Evolutionary conservation across 1,140 invertebrate species (phyloP).

Genomic region (Scaptomyza hsui): DNA sequence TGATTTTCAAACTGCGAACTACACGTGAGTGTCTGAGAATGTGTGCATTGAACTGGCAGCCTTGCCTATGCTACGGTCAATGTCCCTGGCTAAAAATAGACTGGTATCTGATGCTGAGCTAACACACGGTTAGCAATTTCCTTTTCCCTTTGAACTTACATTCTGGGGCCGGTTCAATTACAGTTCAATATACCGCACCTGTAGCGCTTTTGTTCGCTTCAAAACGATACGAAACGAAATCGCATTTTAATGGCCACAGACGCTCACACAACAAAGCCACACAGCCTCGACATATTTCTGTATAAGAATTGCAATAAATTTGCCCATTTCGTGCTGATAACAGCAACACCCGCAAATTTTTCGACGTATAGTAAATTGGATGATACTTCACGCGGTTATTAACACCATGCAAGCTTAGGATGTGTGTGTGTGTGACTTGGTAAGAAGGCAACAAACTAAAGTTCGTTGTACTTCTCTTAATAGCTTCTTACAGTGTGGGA

Average conservation of each 20-base stretch:
- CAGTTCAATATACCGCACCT: slow-evolving; percentile 58
- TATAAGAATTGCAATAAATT: slow-evolving; percentile 23
- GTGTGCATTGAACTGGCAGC: slow-evolving; percentile 65
- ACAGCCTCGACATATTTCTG: slow-evolving; percentile 2
- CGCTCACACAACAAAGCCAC: slow-evolving; percentile 15
- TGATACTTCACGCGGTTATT: background rate
- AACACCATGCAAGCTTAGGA: background rate
- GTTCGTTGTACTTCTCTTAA: too few relatives aligned
- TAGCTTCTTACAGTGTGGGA: too few relatives aligned
- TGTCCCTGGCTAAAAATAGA: slow-evolving; percentile 48
- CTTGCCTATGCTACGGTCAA: slow-evolving; percentile 33
- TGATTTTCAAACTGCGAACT: slow-evolving; percentile 31
- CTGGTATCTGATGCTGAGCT: slow-evolving; percentile 42
- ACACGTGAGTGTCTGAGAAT: background rate
- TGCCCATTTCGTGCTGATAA: slow-evolving; percentile 14
- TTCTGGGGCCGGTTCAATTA: slow-evolving; percentile 16
- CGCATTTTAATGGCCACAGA: slow-evolving; percentile 48
- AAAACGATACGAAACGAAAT: slow-evolving; percentile 31
- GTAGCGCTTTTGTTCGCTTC: slow-evolving; percentile 24
- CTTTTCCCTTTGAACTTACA: slow-evolving; percentile 52
- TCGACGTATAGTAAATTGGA: slow-evolving; percentile 10
- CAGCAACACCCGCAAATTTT: background rate
- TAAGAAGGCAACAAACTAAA: too few relatives aligned
- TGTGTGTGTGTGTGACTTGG: too few relatives aligned
- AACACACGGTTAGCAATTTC: slow-evolving; percentile 60